A percentile compares a stretch with the other conserved stretches of the same genome.
phyloP scores from a whole-genome alignment of 2,888 invertebrate genomes.

The Lydus trimaculatus region DNA sequence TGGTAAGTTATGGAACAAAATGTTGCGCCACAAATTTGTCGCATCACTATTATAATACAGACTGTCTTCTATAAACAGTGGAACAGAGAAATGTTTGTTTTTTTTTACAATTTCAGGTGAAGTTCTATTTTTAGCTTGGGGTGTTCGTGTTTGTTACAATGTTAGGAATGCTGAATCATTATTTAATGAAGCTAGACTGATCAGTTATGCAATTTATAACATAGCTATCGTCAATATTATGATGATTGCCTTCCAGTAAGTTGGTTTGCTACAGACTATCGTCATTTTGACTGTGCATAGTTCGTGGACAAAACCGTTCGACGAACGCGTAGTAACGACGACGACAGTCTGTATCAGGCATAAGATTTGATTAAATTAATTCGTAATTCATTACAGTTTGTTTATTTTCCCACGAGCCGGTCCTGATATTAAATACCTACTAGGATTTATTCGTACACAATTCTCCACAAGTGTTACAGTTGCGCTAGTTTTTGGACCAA shows the following conservation, averaged over 20 bases:
- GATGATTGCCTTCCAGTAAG: constrained; percentile 94
- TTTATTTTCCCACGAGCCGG: constrained; percentile 86
- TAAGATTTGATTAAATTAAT: no score
- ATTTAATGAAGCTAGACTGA: constrained; percentile 91
- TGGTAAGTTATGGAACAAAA: constrained; percentile 62
- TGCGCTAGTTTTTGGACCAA: constrained; percentile 83
- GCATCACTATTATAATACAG: no score
- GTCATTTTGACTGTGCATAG: background rate
- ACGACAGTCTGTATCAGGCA: no score
- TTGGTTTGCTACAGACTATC: constrained; percentile 45
- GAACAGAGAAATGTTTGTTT: constrained; percentile 1
- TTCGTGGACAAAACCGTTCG: no score
- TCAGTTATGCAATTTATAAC: constrained; percentile 94
- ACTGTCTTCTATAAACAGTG: no score
- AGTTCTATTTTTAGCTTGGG: constrained; percentile 82
- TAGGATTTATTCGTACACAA: constrained; percentile 91
- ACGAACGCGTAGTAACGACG: no score
- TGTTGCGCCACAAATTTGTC: background rate
- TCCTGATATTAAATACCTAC: constrained; percentile 90
- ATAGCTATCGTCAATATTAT: constrained; percentile 91
- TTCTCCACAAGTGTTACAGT: constrained; percentile 90
- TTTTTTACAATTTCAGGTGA: constrained; percentile 66
- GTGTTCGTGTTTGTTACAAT: constrained; percentile 84
- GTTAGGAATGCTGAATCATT: constrained; percentile 90
- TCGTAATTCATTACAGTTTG: constrained; percentile 70